Conservation (phyloP, 2,888 invertebrate species). For the Drosophila buzzatii region DNA sequence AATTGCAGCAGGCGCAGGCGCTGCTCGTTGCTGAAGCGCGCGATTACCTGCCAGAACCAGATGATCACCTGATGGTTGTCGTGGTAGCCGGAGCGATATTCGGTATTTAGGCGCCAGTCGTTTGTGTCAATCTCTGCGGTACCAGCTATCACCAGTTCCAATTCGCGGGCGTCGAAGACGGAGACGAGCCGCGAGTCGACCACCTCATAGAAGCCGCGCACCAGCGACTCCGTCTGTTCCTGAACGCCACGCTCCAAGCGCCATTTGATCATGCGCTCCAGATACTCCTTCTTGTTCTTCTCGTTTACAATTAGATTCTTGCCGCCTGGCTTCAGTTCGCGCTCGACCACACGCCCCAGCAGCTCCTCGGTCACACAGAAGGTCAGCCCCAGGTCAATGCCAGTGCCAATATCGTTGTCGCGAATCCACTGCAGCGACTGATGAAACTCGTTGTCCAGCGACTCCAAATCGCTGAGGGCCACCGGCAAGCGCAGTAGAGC, state of each 20-base stretch:
- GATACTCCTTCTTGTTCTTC: conserved; percentile 98
- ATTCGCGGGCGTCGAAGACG: conserved; percentile 98
- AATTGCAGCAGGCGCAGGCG: conserved; percentile 96
- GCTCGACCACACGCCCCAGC: conserved; percentile 95
- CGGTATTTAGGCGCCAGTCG: conserved; percentile 98
- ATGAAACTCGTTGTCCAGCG: conserved; percentile 97
- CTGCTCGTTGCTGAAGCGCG: conserved; percentile 97
- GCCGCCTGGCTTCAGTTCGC: conserved; percentile 97
- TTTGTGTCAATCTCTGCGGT: conserved; percentile 98
- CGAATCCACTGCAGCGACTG: conserved; percentile 98
- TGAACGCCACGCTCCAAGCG: conserved; percentile 96
- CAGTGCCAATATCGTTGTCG: conserved; percentile 92
- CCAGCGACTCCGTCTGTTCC: conserved; percentile 96
- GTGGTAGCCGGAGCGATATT: conserved; percentile 98
- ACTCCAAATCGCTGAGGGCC: conserved; percentile 93
- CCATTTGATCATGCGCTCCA: conserved; percentile 97
- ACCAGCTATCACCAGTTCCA: conserved; percentile 98
- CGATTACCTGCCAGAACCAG: conserved; percentile 99
- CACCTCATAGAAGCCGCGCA: conserved; percentile 97
- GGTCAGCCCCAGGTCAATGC: conserved; percentile 91
- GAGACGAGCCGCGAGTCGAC: conserved; percentile 96
- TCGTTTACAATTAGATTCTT: conserved; percentile 96
- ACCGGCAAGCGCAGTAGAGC: conserved; percentile 94
- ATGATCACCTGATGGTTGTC: conserved; percentile 97
- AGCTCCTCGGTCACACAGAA: conserved; percentile 97